Base-by-base conservation (phyloP, 2,888 invertebrate species). In the Drosophila gaucha region DNA sequence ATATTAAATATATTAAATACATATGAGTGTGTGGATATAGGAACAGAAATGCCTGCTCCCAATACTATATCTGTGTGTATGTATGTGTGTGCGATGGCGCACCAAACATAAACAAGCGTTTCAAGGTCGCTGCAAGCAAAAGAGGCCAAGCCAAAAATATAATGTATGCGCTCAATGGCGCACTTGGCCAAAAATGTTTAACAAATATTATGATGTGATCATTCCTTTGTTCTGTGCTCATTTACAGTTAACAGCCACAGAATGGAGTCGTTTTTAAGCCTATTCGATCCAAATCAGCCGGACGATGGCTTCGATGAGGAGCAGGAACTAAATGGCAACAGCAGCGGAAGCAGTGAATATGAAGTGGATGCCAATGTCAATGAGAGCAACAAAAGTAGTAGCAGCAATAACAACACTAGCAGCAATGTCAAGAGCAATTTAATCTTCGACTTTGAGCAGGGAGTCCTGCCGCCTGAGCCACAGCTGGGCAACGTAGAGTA, bases 401-500 rank as follows among this genome's bases (percentile, higher is more conserved):
- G 58, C 12, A 80, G 69, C 58, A 70, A 38, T 72, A 88, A 83
- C 43, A 86, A 82, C 36, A 86, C 80, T 30, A 84, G 86, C 22
- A 43, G 50, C 43, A 60, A 49, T 30, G 86, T 84, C 30, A 60
- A 64, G 8, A 70, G 74, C 52, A 86, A 85, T 55, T 89, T 91
- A 5, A 89, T 91, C 69, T 92, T 93, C 60, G 93, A 93, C 58
- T 93, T 93, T 55, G 93, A 93, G 69, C 93, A 93, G 70, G 93
- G 94, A 26, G 92, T 97, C 31, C 96, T 98, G 0, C 98, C 98
- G 0, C 98, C 98, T 0, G 98, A 98, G 90, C 97, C 98, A 0
- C 96, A 98, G 90, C 95, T 97, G 86, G 99, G 99, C 8, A 99
- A 99, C 91, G 95, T 99, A 28, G 99, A 99, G 92, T 99, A 99